These are phyloP conservation scores for Nannoperca obscura DNA, from an alignment of 2,797 vertebrate species.

Conservation along the genomic window DNA sequence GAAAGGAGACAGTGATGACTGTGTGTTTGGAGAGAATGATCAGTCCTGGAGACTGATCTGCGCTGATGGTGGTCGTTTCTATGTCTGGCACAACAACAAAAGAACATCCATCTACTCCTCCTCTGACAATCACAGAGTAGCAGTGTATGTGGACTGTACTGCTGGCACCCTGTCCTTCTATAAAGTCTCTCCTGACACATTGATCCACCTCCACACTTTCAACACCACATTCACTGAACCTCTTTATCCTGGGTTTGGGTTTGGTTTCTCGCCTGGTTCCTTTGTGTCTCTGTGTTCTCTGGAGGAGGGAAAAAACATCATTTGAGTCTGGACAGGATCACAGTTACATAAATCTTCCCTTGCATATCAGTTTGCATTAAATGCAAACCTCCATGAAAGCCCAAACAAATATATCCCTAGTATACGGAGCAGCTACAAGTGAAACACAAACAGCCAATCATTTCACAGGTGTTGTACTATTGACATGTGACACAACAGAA, in stretches of 20 bases:
- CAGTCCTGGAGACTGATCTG: not conserved
- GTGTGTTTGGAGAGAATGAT: not conserved
- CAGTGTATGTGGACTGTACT: too few species aligned
- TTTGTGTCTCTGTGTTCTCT: not conserved
- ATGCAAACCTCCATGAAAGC: too few species aligned
- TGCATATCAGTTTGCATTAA: too few species aligned
- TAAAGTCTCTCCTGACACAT: too few species aligned
- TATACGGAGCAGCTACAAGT: too few species aligned
- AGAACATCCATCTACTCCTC: not conserved
- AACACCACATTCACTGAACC: not conserved
- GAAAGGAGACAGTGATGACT: not conserved
- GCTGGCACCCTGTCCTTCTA: too few species aligned
- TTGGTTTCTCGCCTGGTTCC: not conserved
- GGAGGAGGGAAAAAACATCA: not conserved
- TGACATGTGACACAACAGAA: too few species aligned
- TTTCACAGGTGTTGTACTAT: too few species aligned
- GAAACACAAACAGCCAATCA: too few species aligned
- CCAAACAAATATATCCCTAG: too few species aligned
- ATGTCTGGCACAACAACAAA: not conserved
- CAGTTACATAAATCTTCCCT: too few species aligned
- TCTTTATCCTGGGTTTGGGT: constrained; percentile 5
- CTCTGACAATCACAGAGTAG: not conserved
- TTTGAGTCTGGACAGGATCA: too few species aligned
- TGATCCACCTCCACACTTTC: not conserved
- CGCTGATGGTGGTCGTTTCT: not conserved